Conservation (phyloP, 2,797 vertebrate species). For the Glossophaga mutica region DNA sequence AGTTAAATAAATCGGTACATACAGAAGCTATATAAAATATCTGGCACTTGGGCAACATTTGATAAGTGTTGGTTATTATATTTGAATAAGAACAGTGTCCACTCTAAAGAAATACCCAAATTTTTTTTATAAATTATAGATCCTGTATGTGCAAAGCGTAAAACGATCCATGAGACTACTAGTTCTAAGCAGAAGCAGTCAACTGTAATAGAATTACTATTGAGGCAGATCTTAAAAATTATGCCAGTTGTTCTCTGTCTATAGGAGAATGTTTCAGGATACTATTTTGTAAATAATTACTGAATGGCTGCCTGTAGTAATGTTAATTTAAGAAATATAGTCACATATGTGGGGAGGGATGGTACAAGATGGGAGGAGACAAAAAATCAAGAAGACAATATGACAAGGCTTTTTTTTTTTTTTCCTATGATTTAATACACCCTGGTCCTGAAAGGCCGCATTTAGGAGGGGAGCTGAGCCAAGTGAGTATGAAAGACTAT, state of each 20-base stretch:
- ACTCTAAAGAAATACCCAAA: neutral
- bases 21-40: neutral
- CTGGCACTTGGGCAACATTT: neutral
- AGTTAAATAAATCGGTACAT: neutral
- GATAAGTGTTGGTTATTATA: neutral
- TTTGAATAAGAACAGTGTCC: neutral
- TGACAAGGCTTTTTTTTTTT: neutral
- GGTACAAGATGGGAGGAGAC: neutral
- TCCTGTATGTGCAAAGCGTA: neutral
- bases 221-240: neutral
- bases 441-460: neutral
- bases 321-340: neutral
- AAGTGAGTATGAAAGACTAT: neutral
- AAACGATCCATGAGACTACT: neutral
- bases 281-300: neutral
- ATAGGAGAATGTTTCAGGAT: neutral
- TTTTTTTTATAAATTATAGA: neutral
- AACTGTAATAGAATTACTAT: neutral
- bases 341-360: neutral
- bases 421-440: neutral
- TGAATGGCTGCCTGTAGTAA: neutral
- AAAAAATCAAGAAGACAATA: neutral
- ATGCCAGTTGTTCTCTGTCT: neutral
- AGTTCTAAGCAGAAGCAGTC: neutral
- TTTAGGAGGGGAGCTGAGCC: neutral